A percentile compares a stretch with the other conserved stretches of the same genome.
Conservation (phyloP, 2,797 vertebrate species). For the Silurus aristotelis region DNA sequence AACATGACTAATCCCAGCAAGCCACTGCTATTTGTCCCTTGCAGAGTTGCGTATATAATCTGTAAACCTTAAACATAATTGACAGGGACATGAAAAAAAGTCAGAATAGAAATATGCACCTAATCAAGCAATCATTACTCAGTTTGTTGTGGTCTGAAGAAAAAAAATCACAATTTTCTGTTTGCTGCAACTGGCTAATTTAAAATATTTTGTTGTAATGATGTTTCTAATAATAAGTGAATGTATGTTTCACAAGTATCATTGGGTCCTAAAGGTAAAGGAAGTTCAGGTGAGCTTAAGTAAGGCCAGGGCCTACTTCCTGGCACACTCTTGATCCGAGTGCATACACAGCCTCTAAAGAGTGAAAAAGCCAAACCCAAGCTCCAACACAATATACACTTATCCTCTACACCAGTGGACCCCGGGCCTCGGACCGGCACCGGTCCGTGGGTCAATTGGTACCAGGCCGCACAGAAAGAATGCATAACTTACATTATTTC, state of each 20-base stretch:
- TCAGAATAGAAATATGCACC: background rate
- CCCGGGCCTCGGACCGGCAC: too few relatives aligned
- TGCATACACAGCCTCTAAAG: conserved; percentile 21
- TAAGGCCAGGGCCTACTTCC: conserved; percentile 47
- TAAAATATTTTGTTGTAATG: background rate
- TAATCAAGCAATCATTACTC: conserved; percentile 30
- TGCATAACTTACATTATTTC: too few relatives aligned
- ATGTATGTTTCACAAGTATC: conserved; percentile 33
- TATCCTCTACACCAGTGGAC: background rate
- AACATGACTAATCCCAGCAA: conserved; percentile 61
- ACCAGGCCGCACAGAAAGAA: too few relatives aligned
- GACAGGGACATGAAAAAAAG: conserved; percentile 46
- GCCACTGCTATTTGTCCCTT: conserved; percentile 56
- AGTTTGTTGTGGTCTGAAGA: conserved; percentile 17
- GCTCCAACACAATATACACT: conserved; percentile 23
- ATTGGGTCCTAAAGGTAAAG: conserved; percentile 37
- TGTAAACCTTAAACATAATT: conserved; percentile 57
- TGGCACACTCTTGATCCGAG: background rate
- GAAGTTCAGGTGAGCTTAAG: conserved; percentile 39
- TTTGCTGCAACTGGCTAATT: background rate
- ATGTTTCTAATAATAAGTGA: background rate
- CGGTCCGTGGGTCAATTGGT: too few relatives aligned
- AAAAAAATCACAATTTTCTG: background rate
- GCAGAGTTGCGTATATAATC: conserved; percentile 57
- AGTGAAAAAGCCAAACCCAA: conserved; percentile 19